phyloP scores from a whole-genome alignment of 2,888 invertebrate species.

The Antheraea yamamai region DNA sequence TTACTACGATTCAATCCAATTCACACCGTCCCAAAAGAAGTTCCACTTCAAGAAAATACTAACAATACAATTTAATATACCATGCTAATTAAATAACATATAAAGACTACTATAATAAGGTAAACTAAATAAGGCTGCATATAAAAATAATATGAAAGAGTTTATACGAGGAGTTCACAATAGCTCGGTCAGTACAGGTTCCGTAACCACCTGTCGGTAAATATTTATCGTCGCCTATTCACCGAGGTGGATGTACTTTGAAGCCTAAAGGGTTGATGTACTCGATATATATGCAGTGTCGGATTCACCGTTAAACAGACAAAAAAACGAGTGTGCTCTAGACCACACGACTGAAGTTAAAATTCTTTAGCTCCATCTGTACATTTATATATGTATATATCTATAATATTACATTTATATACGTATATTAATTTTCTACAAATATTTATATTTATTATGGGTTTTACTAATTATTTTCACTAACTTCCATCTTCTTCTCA shows the following conservation, averaged over 20 bases:
- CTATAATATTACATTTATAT: too few relatives aligned
- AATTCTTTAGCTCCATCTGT: too few relatives aligned
- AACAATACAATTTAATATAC: neutral
- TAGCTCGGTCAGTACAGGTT: conserved; percentile 7
- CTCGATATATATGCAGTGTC: neutral
- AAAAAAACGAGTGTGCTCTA: neutral
- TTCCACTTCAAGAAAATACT: neutral
- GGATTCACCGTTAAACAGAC: neutral
- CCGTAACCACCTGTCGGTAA: neutral
- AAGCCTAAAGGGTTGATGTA: neutral
- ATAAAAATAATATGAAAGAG: neutral
- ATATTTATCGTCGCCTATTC: neutral
- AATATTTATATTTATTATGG: too few relatives aligned
- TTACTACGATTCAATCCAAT: too few relatives aligned
- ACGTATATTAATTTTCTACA: too few relatives aligned
- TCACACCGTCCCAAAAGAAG: too few relatives aligned
- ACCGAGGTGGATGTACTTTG: conserved; percentile 1
- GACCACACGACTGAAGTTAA: too few relatives aligned
- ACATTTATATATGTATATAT: too few relatives aligned
- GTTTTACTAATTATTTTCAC: too few relatives aligned
- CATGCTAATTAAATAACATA: neutral
- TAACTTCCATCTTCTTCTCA: too few relatives aligned
- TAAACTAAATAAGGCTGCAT: neutral
- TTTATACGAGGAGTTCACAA: neutral
- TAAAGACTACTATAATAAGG: neutral